Evolutionary conservation across 2,888 invertebrate species (phyloP).

Genomic region (Orchestes rusci): DNA sequence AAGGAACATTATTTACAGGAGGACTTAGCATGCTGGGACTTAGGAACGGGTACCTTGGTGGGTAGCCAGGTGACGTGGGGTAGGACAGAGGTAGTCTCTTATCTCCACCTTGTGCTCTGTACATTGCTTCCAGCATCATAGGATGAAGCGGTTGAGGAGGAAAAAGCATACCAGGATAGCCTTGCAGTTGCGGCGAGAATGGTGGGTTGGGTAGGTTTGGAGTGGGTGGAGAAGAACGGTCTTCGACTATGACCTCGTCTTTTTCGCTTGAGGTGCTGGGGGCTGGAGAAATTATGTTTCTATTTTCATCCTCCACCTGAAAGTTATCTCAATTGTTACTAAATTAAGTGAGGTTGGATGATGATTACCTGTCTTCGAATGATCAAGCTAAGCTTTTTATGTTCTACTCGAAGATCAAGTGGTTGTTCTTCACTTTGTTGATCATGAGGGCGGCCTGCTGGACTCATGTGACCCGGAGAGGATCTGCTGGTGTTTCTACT

Average conservation of each 20-base stretch:
- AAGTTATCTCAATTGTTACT: slow-evolving; percentile 1
- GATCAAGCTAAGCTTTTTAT: slow-evolving; percentile 58
- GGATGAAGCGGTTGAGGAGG: slow-evolving; percentile 60
- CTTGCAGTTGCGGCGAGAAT: slow-evolving; percentile 40
- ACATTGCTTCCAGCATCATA: slow-evolving; percentile 65
- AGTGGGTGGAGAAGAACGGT: slow-evolving; percentile 35
- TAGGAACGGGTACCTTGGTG: slow-evolving; percentile 45
- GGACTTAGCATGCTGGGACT: slow-evolving; percentile 44
- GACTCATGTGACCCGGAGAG: slow-evolving; percentile 50
- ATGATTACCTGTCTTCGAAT: slow-evolving; percentile 46
- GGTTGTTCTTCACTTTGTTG: slow-evolving; percentile 61
- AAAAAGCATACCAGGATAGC: slow-evolving; percentile 49
- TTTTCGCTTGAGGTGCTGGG: slow-evolving; percentile 41
- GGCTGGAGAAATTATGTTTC: slow-evolving; percentile 67
- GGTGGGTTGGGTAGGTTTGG: slow-evolving; percentile 33
- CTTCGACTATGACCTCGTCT: slow-evolving; percentile 37
- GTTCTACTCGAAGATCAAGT: slow-evolving; percentile 78
- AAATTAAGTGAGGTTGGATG: not conserved
- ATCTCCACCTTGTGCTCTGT: slow-evolving; percentile 50
- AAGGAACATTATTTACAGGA: slow-evolving; percentile 46
- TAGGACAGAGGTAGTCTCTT: slow-evolving; percentile 56
- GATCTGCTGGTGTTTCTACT: slow-evolving; percentile 45
- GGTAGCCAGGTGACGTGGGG: slow-evolving; percentile 46
- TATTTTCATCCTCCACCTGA: slow-evolving; percentile 71
- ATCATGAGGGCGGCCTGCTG: slow-evolving; percentile 49